Evolutionary conservation across 2,113 vertebrate genomes (phyloP), one percentile per base, ranked within the genome.

Genomic region (Oreochromis aureus): DNA sequence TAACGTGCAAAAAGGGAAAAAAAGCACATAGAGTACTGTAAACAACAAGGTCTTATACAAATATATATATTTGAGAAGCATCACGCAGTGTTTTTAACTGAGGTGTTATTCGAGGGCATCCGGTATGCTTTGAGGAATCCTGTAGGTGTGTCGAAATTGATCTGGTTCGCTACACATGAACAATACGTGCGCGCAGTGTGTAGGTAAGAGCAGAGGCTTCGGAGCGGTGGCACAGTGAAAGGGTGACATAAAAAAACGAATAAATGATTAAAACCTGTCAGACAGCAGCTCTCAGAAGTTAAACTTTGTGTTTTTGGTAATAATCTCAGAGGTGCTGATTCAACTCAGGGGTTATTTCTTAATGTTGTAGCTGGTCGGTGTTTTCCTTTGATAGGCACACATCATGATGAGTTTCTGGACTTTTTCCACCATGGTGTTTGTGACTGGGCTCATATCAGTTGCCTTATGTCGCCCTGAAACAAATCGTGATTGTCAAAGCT

Each of bases 11-110:
- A 63, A 79, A 32, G 78, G 59, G 32, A 0, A 4, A n/a, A 71
- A 61, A 58, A 73, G 55, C 53, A 84, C 87, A 81, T 27, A 5
- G 15, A 78, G 85, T 76, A 61, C 83, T 84, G 85, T 85, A 89
- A 89, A 91, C 84, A 86, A 69, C 81, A 36, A 53, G 59, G 59
- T 82, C 76, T 81, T 84, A 44, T 73, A 83, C 87, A 89, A 81
- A 91, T 81, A 83, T 39, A 19, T 69, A 19, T 78, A 73, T 78
- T 61, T 88, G 19, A 89, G 58, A 0, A 30, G 10, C 30, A 58
- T 27, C 63, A 12, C 1, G 1, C 5, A 24, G 4, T 22, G 81
- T 71, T 81, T 82, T 69, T 61, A 69, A 51, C 53, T n/a, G 18
- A 80, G 32, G 46, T 53, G 27, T 53, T 53, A 78, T 53, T 78